These are phyloP conservation scores for Engraulis encrasicolus DNA, from an alignment of 2,113 vertebrate genomes.

Conservation along the genomic window DNA sequence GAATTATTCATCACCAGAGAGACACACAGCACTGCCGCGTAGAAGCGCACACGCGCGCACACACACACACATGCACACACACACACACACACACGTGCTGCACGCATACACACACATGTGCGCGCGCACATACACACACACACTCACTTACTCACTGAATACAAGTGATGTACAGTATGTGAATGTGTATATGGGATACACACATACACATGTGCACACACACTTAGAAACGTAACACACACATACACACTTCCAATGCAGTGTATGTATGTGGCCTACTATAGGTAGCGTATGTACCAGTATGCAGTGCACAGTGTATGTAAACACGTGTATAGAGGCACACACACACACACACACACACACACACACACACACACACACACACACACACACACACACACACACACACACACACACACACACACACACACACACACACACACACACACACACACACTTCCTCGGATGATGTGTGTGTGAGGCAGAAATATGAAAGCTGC, in stretches of 20 bases:
- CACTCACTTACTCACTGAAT: neutral
- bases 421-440: constrained; percentile 11
- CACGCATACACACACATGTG: neutral
- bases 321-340: neutral
- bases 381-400: neutral
- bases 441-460: neutral
- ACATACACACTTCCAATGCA: neutral
- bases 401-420: constrained; percentile 4
- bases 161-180: no score
- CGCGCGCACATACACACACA: neutral
- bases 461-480: neutral
- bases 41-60: neutral
- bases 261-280: no score
- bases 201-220: neutral
- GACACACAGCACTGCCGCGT: constrained; percentile 55
- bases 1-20: constrained; percentile 85
- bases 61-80: constrained; percentile 51
- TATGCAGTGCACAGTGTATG: no score
- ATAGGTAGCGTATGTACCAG: no score
- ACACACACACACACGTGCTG: neutral
- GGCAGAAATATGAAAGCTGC: constrained; percentile 60
- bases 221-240: neutral
- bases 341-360: neutral
- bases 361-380: neutral
- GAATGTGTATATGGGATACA: neutral